Percentiles rank a stretch among this genome's conserved stretches.
Conservation (phyloP, 2,113 vertebrate species). For the Psettodes erumei region DNA sequence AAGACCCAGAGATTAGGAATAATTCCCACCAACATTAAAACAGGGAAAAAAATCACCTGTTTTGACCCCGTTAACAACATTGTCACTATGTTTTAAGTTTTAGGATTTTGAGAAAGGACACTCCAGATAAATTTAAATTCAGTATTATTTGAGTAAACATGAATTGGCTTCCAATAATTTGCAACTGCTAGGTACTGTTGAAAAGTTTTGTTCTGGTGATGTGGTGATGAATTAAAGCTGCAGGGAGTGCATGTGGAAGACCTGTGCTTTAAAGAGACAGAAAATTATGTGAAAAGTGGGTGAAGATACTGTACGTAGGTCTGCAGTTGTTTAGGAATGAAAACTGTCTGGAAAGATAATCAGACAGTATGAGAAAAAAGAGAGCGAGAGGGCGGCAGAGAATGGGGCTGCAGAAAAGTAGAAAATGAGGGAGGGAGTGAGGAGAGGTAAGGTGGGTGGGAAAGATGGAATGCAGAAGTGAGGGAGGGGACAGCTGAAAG, state of each 20-base stretch:
- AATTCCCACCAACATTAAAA: background rate
- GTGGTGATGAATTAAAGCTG: slow-evolving; percentile 26
- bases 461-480: slow-evolving; percentile 59
- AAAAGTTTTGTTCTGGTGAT: background rate
- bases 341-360: slow-evolving; percentile 78
- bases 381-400: slow-evolving; percentile 3
- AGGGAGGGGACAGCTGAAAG: slow-evolving; percentile 56
- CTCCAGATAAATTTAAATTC: background rate
- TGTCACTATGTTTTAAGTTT: background rate
- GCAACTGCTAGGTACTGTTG: background rate
- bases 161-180: background rate
- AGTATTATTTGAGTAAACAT: background rate
- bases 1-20: background rate
- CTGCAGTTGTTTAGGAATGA: slow-evolving; percentile 67
- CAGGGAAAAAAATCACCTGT: background rate
- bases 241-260: slow-evolving; percentile 20
- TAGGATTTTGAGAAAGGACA: background rate
- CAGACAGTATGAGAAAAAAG: slow-evolving; percentile 44
- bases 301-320: slow-evolving; percentile 56
- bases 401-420: slow-evolving; percentile 31
- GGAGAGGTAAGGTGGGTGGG: slow-evolving; percentile 66
- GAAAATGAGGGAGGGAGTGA: slow-evolving; percentile 45
- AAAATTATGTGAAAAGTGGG: slow-evolving; percentile 38
- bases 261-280: slow-evolving; percentile 11
- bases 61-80: background rate